phyloP scores from a whole-genome alignment of 1,140 invertebrate species.

The Trinorchestia longiramus region DNA sequence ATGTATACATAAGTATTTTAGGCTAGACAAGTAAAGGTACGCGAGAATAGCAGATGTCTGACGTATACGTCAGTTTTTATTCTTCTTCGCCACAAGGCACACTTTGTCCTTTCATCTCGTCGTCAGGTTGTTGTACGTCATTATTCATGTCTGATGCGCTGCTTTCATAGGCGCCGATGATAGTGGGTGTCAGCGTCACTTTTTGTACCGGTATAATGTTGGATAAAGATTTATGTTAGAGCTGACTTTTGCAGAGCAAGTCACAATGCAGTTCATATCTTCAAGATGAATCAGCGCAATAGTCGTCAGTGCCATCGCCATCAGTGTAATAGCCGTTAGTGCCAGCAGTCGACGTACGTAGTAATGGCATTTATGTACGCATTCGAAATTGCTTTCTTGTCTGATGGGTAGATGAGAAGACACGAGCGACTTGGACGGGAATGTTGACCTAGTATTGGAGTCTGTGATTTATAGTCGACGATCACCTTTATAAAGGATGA shows the following conservation, averaged over 20 bases:
- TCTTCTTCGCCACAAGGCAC: neutral
- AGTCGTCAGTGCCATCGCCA: too few species aligned
- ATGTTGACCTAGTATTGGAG: too few species aligned
- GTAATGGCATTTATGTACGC: too few species aligned
- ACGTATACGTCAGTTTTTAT: neutral
- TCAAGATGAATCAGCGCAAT: too few species aligned
- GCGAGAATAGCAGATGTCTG: neutral
- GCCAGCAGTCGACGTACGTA: too few species aligned
- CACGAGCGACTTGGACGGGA: too few species aligned
- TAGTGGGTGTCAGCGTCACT: neutral
- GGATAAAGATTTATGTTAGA: neutral
- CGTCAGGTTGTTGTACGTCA: neutral
- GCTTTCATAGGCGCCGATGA: neutral
- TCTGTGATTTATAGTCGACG: too few species aligned
- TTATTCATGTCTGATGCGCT: neutral
- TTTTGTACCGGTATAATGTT: neutral
- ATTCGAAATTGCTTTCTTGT: too few species aligned
- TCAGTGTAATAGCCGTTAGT: too few species aligned
- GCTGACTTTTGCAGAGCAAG: neutral
- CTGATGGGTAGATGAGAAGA: too few species aligned
- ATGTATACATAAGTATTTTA: neutral
- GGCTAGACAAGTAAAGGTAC: neutral
- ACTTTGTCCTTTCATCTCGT: neutral
- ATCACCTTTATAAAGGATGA: too few species aligned
- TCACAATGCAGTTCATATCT: neutral